Conservation (phyloP, 1,140 invertebrate genomes). For the Diuraphis noxia region DNA sequence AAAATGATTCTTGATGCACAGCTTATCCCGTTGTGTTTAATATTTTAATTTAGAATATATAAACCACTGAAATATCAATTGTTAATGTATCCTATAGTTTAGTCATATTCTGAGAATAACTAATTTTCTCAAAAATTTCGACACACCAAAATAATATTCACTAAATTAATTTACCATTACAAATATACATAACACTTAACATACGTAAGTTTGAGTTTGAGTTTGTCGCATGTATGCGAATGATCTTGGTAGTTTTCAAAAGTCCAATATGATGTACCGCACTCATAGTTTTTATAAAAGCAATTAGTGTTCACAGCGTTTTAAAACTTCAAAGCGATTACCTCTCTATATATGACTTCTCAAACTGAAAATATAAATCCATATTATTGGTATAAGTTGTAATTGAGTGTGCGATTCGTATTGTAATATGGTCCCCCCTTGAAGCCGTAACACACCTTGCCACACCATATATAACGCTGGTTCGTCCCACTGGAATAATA, state of each 20-base stretch:
- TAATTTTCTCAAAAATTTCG: background rate
- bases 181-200: background rate
- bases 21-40: background rate
- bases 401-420: background rate
- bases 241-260: background rate
- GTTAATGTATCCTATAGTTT: background rate
- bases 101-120: too few relatives aligned
- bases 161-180: background rate
- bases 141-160: background rate
- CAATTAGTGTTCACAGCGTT: background rate
- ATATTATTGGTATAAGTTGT: background rate
- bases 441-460: background rate
- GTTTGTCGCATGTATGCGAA: background rate
- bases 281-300: background rate
- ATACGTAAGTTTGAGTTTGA: background rate
- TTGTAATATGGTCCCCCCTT: background rate
- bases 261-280: too few relatives aligned
- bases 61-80: background rate
- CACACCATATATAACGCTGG: background rate
- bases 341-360: background rate
- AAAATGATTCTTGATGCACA: background rate
- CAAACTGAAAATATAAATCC: background rate
- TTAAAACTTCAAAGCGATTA: background rate
- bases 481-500: constrained; percentile 19
- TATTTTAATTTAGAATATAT: background rate